Conservation (phyloP, 2,888 invertebrate genomes). For the Apomyelois bistriatella region DNA sequence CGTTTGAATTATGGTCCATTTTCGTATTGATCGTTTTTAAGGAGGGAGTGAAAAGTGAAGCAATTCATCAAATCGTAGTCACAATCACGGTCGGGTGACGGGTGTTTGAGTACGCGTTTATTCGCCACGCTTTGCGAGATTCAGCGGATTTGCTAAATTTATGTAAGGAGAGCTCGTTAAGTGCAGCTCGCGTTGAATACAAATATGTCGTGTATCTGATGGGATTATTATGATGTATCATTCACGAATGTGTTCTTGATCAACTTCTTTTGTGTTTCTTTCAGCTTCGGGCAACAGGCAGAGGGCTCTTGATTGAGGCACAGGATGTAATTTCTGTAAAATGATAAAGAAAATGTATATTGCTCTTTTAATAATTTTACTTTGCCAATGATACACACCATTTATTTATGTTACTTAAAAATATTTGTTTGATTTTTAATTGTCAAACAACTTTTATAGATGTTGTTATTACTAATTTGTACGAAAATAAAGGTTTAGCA, state of each 20-base stretch:
- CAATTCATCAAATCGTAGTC: conserved; percentile 64
- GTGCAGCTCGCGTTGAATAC: conserved; percentile 38
- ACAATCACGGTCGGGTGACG: conserved; percentile 59
- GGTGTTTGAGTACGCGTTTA: conserved; percentile 41
- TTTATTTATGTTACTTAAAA: too few relatives aligned
- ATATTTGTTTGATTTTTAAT: too few relatives aligned
- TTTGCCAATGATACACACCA: too few relatives aligned
- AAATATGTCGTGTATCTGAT: conserved; percentile 27
- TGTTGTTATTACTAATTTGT: too few relatives aligned
- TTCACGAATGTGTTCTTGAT: conserved; percentile 2
- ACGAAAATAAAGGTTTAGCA: too few relatives aligned
- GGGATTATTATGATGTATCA: conserved; percentile 15
- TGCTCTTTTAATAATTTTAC: too few relatives aligned
- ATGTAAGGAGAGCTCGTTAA: conserved; percentile 49
- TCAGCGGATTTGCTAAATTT: conserved; percentile 50
- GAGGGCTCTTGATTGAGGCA: too few relatives aligned
- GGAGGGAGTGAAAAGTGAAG: conserved; percentile 47
- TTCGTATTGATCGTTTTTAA: conserved; percentile 17
- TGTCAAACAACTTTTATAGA: too few relatives aligned
- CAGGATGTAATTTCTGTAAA: too few relatives aligned
- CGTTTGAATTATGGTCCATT: background rate
- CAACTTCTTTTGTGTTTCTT: background rate
- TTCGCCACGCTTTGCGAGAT: conserved; percentile 39
- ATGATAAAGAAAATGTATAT: too few relatives aligned
- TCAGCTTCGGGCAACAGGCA: too few relatives aligned